Evolutionary conservation across 2,797 vertebrate species (phyloP), one percentile per base, ranked within the genome.

Genomic region (Arnoldichthys spilopterus): DNA sequence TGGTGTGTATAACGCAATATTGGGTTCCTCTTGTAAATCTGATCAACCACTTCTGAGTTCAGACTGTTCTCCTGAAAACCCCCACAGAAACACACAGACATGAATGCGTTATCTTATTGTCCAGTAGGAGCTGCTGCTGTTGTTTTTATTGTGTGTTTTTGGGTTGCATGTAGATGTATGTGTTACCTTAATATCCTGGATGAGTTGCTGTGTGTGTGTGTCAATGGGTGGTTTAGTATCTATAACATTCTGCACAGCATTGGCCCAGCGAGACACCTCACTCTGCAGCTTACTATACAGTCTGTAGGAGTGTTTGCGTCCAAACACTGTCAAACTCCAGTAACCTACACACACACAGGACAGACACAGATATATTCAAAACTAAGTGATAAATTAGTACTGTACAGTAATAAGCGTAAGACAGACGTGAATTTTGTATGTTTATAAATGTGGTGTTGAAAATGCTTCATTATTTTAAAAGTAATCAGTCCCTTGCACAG

Each of bases 1-100:
- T 99, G 97, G 72, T 96, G 94, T 43, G 96, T 99, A 89, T 96
- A 95, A 53, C 98, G 96, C 0, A 99, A 95, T 86, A 99, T 98
- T 40, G 98, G 98, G 89, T 99, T 99, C 87, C 98, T 95, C 89
- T 94, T 97, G 89, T 96, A 98, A 86, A 99, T 97, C 92, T 99
- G 98, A 83, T 98, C 97, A 85, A 99, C 96, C 72, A 99, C 97
- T 18, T 99, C 97, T 0, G 86, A 83, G 87, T 98, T 99, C 84
- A 98, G 90, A 85, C 95, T 96, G 92, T 99, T 99, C 91, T 99
- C 98, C 98, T 99, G 64, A 70, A 66, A 32, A 18, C 56, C 37
- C 37, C 22, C 32, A 76, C 15, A 76, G 16, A 11, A 43, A 18
- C n/a, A 30, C 1, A 64, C 45, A 58, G 49, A 63, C 22, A 82